These are phyloP conservation scores for Monopis laevigella DNA, from an alignment of 2,888 invertebrate species.

Conservation along the genomic window DNA sequence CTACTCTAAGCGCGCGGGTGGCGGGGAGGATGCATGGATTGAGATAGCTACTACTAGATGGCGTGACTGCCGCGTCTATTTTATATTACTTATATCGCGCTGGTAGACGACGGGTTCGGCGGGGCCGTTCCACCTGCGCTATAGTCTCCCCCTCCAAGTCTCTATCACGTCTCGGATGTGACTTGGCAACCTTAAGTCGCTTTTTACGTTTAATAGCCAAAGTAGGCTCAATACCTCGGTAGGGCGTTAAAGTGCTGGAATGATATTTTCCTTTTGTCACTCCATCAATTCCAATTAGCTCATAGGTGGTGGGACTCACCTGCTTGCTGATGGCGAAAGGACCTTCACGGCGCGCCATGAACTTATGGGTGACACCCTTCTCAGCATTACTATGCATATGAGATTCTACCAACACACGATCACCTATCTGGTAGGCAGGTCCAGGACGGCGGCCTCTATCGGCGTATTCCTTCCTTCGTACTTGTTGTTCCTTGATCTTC, in stretches of 20 bases:
- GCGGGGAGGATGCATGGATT: too few species aligned
- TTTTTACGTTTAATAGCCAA: background rate
- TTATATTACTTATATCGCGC: too few species aligned
- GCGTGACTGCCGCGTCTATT: too few species aligned
- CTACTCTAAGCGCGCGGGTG: too few species aligned
- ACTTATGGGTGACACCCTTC: slow-evolving; percentile 7
- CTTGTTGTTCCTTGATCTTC: slow-evolving; percentile 1
- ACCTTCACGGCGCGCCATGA: slow-evolving; percentile 4
- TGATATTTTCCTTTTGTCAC: slow-evolving; percentile 1
- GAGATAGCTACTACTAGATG: too few species aligned
- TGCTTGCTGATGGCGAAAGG: slow-evolving; percentile 3
- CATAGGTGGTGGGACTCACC: slow-evolving; percentile 9
- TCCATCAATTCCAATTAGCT: background rate
- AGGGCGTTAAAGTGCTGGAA: background rate
- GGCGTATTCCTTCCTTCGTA: background rate
- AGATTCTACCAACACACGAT: slow-evolving; percentile 3
- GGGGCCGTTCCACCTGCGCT: too few species aligned
- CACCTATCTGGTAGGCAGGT: background rate
- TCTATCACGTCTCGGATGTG: background rate
- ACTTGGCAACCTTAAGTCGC: background rate
- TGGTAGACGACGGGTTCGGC: too few species aligned
- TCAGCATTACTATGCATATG: slow-evolving; percentile 4
- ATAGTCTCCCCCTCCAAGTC: slow-evolving; percentile 10
- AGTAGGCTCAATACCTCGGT: background rate
- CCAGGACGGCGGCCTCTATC: background rate